phyloP scores from a whole-genome alignment of 2,113 vertebrate species.

The Tragelaphus strepsiceros region DNA sequence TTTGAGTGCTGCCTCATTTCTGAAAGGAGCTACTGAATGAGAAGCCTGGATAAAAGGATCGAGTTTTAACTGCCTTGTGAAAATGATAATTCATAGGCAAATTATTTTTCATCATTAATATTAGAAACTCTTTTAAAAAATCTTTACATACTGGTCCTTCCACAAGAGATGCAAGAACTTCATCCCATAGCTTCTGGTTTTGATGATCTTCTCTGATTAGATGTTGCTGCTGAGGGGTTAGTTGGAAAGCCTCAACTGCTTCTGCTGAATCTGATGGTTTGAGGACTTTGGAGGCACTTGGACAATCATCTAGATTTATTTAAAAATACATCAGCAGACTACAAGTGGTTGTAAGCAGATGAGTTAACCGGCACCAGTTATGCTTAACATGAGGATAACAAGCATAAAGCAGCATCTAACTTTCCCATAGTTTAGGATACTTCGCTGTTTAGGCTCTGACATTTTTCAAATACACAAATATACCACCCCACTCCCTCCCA shows the following conservation, averaged over 20 bases:
- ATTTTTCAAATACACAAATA: neutral
- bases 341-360: slow-evolving; percentile 32
- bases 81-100: neutral
- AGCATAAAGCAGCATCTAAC: neutral
- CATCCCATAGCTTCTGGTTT: slow-evolving; percentile 97
- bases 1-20: neutral
- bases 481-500: too few species aligned
- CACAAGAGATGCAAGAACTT: slow-evolving; percentile 90
- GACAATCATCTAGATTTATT: slow-evolving; percentile 77
- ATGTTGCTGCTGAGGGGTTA: slow-evolving; percentile 90
- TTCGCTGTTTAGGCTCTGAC: neutral
- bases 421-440: neutral
- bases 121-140: neutral
- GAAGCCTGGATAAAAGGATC: neutral
- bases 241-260: slow-evolving; percentile 89
- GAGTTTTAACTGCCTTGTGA: neutral
- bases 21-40: neutral
- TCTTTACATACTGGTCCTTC: slow-evolving; percentile 91
- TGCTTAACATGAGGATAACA: neutral
- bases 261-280: slow-evolving; percentile 83
- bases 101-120: neutral
- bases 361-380: neutral
- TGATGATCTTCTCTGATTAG: slow-evolving; percentile 92
- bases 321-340: slow-evolving; percentile 56
- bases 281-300: slow-evolving; percentile 83